Base-by-base conservation (phyloP, 2,888 invertebrate species). In the Shargacucullia verbasci region DNA sequence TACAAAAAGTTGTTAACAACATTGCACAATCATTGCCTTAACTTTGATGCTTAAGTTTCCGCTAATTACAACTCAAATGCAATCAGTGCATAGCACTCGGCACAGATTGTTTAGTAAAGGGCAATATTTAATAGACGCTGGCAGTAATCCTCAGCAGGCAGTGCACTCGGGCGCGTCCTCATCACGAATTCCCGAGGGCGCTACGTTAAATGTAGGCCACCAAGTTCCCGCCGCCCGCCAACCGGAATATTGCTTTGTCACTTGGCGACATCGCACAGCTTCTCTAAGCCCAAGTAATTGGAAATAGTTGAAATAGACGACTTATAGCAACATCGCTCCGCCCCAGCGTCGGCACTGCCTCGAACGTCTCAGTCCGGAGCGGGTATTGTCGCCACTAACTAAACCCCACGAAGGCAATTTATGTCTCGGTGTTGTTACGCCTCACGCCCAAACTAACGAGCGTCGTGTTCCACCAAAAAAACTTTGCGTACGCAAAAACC, bases 201-300 rank as follows among this genome's bases (percentile, higher is more conserved):
- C 85, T 76, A 83, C 88, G 88, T 87, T 90, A 89, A 93, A 92
- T 92, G 89, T 92, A 92, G 92, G 92, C 90, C 92, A 90, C 86
- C 88, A 89, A 92, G 90, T 91, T 91, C 83, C 83, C 84, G 76
- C 80, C 84, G 80, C 79, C 78, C 81, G 79, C 81, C 83, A 83
- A 81, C 81, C 85, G 82, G 91, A 92, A 93, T 93, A 94, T 94
- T 93, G 93, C 92, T 92, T 91, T 94, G 94, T 93, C 94, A 92
- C 91, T 91, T 87, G 90, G 87, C 89, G 90, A 91, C 91, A 87
- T 91, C 86, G 89, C 85, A 83, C 85, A 86, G 86, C 88, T 88
- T 84, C 86, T 84, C 91, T 92, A 91, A 94, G 91, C 90, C 89
- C 88, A 88, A 92, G 92, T 93, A 93, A 94, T 94, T 94, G 92